phyloP scores from a whole-genome alignment of 1,140 invertebrate genomes.

The Zaprionus ghesquierei region DNA sequence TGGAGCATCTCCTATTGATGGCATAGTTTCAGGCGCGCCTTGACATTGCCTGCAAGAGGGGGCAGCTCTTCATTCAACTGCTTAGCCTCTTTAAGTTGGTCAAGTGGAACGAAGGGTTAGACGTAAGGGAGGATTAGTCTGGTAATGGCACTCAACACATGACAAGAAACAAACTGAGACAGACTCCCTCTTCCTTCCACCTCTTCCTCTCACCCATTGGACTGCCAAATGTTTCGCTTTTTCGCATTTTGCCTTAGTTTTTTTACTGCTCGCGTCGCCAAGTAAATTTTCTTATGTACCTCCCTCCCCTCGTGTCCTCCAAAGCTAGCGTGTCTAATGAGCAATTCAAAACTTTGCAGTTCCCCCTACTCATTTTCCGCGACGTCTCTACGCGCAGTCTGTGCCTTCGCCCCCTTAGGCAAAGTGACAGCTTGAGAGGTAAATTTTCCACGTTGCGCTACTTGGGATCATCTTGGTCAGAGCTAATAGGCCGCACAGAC shows the following conservation, averaged over 20 bases:
- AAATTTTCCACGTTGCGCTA: slow-evolving; percentile 28
- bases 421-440: slow-evolving; percentile 73
- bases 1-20: slow-evolving; percentile 1
- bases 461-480: slow-evolving; percentile 54
- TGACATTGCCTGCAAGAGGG: slow-evolving; percentile 32
- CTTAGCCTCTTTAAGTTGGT: slow-evolving; percentile 35
- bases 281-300: slow-evolving; percentile 19
- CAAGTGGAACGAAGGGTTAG: neutral
- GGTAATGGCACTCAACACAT: slow-evolving; percentile 5
- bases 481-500: slow-evolving; percentile 70
- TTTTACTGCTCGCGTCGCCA: slow-evolving; percentile 8
- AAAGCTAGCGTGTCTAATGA: slow-evolving; percentile 72
- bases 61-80: slow-evolving; percentile 14
- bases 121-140: neutral
- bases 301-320: neutral
- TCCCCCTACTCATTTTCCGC: slow-evolving; percentile 48
- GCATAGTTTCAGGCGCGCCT: slow-evolving; percentile 17
- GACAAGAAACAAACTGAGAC: slow-evolving; percentile 34
- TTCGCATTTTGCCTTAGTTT: slow-evolving; percentile 6
- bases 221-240: slow-evolving; percentile 29
- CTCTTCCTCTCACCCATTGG: neutral
- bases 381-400: neutral
- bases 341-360: slow-evolving; percentile 72
- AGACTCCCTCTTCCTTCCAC: neutral
- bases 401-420: slow-evolving; percentile 2